Percentiles rank a stretch among this genome's conserved stretches.
These are phyloP conservation scores for Chrysolina americana DNA, from an alignment of 2,888 invertebrate genomes.

Conservation along the genomic window DNA sequence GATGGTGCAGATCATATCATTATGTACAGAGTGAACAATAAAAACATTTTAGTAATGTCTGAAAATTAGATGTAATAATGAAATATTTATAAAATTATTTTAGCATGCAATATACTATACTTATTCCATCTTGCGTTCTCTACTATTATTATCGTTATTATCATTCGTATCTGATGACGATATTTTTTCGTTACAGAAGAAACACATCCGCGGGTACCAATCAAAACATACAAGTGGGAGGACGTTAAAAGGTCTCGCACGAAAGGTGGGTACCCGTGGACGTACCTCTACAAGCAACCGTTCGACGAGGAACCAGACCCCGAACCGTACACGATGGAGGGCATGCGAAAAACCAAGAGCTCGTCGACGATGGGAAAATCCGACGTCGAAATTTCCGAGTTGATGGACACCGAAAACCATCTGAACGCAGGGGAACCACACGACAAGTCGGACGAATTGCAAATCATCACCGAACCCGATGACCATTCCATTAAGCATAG, in stretches of 20 bases:
- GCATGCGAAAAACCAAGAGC: conserved; percentile 58
- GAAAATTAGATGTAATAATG: no score
- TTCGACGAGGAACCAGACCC: conserved; percentile 69
- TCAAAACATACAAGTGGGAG: conserved; percentile 87
- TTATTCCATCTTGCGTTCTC: no score
- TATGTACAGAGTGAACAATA: no score
- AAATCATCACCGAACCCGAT: conserved; percentile 46
- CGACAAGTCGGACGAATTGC: conserved; percentile 30
- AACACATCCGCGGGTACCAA: conserved; percentile 77
- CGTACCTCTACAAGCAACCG: conserved; percentile 79
- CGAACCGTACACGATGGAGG: conserved; percentile 63
- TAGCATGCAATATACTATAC: no score
- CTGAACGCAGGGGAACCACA: conserved; percentile 16
- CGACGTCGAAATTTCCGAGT: conserved; percentile 53
- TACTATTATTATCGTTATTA: no score
- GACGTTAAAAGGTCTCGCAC: conserved; percentile 80
- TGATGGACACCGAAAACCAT: conserved; percentile 16
- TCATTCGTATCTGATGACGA: background rate
- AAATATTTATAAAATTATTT: no score
- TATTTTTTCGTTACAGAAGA: conserved; percentile 59
- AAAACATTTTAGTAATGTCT: no score
- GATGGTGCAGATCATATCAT: no score
- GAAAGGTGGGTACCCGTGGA: conserved; percentile 86
- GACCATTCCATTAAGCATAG: conserved; percentile 48
- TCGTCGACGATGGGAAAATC: conserved; percentile 55